A percentile compares a stretch with the other conserved stretches of the same genome.
These are phyloP conservation scores for Thaumetopoea pityocampa DNA, from an alignment of 1,140 invertebrate genomes.

Conservation along the genomic window DNA sequence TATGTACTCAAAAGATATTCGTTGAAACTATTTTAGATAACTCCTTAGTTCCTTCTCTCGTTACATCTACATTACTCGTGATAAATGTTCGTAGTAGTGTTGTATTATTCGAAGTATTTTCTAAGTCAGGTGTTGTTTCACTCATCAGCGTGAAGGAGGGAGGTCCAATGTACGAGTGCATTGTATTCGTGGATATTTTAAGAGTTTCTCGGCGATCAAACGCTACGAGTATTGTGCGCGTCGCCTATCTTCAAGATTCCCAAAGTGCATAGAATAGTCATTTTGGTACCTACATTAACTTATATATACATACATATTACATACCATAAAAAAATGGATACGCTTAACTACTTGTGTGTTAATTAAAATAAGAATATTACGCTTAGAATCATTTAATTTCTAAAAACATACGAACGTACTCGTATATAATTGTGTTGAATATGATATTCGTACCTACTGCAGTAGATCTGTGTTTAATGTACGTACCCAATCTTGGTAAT, in stretches of 20 bases:
- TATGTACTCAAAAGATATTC: conserved; percentile 68
- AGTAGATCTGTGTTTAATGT: conserved; percentile 55
- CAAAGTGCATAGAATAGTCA: conserved; percentile 47
- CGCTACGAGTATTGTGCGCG: conserved; percentile 25
- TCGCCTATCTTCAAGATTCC: conserved; percentile 32
- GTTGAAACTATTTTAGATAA: conserved; percentile 35
- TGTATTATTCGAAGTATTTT: conserved; percentile 48
- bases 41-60: conserved; percentile 40
- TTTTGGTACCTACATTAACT: conserved; percentile 24
- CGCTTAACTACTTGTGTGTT: conserved; percentile 67
- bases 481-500: conserved; percentile 40
- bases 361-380: conserved; percentile 58
- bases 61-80: conserved; percentile 27
- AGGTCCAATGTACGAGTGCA: conserved; percentile 71
- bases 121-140: conserved; percentile 48
- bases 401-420: conserved; percentile 40
- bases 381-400: conserved; percentile 65
- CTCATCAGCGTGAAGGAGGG: conserved; percentile 65
- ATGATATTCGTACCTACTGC: conserved; percentile 50
- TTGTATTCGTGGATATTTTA: conserved; percentile 68
- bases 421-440: conserved; percentile 49
- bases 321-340: conserved; percentile 44
- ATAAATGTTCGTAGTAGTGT: conserved; percentile 37
- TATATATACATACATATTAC: conserved; percentile 35
- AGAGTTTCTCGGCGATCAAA: conserved; percentile 51